A percentile compares a stretch with the other conserved stretches of the same genome.
Conservation (phyloP, 1,140 invertebrate species). For the Pemphigus obesinymphae region DNA sequence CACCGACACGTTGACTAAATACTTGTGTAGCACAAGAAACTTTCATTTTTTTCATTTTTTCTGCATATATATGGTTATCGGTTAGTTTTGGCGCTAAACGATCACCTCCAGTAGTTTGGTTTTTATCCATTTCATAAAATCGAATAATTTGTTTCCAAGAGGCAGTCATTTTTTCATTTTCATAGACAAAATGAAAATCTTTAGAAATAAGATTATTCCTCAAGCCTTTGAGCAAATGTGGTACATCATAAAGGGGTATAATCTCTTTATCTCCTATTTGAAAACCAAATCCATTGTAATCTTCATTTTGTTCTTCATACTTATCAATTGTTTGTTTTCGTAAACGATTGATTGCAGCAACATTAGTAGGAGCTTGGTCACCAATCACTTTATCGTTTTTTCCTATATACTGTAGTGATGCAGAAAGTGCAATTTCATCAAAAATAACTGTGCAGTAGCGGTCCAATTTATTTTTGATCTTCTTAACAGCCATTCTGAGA, state of each 20-base stretch:
- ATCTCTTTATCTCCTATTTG: neutral
- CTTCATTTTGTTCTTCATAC: neutral
- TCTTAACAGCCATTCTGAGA: no score
- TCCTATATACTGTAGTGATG: no score
- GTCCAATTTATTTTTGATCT: no score
- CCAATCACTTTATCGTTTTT: no score
- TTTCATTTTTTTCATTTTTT: no score
- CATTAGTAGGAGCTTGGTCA: no score
- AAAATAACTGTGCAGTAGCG: no score
- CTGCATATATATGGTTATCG: neutral
- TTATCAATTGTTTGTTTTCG: neutral
- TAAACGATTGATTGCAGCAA: neutral
- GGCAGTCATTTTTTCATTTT: neutral
- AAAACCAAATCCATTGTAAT: neutral
- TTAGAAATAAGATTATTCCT: neutral
- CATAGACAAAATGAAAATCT: neutral
- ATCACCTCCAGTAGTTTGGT: neutral
- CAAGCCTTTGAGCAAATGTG: neutral
- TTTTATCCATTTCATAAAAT: neutral
- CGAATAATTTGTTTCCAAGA: neutral
- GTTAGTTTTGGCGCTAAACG: neutral
- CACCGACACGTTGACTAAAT: no score
- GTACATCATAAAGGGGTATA: neutral
- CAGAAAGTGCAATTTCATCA: no score
- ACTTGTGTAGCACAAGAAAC: no score